Percentiles rank a stretch among this genome's conserved stretches.
phyloP scores from a whole-genome alignment of 2,797 vertebrate species.

The Podargus strigoides region DNA sequence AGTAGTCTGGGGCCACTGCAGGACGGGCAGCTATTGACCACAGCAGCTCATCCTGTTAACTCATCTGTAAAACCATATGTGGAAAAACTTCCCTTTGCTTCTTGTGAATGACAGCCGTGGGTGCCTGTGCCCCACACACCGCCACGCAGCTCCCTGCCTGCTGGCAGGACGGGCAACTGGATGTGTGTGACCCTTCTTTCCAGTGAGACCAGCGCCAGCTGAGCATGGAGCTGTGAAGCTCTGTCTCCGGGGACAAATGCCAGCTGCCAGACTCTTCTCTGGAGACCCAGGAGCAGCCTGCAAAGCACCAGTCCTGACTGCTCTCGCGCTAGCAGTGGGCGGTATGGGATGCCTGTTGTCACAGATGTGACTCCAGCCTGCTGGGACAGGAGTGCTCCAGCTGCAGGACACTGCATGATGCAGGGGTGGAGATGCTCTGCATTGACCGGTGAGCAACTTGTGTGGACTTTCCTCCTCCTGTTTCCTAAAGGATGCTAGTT shows the following conservation, averaged over 20 bases:
- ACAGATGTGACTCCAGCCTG: not conserved
- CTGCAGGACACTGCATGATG: not conserved
- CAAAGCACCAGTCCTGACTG: not conserved
- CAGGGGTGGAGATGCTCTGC: not conserved
- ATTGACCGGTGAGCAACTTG: not conserved
- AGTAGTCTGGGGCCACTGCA: not conserved
- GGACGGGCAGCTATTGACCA: not conserved
- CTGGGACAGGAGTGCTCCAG: not conserved
- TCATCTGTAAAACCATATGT: not conserved
- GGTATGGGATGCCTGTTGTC: fast-evolving
- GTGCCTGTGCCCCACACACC: fast-evolving
- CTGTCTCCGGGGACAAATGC: conserved; percentile 9
- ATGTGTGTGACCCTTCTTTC: not conserved
- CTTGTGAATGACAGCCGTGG: fast-evolving
- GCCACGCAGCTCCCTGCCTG: not conserved
- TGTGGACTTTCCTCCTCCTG: not conserved
- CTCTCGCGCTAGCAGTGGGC: fast-evolving
- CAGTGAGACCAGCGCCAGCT: fast-evolving
- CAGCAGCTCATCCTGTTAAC: not conserved
- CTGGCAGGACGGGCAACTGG: not conserved
- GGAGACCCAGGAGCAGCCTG: not conserved
- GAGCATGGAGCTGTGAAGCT: not conserved
- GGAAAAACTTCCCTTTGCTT: not conserved
- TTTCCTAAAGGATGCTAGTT: not conserved
- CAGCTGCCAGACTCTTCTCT: not conserved